Evolutionary conservation across 1,140 invertebrate species (phyloP).

Genomic region (Drosophila bocqueti): DNA sequence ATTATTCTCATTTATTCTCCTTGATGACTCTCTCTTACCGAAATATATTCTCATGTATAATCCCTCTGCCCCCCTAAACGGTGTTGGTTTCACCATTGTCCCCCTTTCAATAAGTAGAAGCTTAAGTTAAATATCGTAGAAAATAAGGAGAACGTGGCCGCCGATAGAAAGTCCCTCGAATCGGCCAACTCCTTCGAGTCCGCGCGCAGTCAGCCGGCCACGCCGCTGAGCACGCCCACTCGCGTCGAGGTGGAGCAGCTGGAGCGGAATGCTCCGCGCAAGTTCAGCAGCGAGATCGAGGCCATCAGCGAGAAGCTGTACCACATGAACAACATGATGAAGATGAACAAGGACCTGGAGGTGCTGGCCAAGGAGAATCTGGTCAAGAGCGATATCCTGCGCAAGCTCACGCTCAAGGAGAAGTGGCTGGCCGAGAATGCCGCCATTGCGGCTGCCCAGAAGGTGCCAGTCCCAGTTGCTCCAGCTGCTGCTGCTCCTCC

Average conservation of each 20-base stretch:
- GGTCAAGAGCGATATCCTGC: constrained; percentile 83
- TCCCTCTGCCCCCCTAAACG: constrained; percentile 38
- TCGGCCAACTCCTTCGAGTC: constrained; percentile 75
- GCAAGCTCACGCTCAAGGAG: constrained; percentile 81
- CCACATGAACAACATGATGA: constrained; percentile 79
- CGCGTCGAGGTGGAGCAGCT: constrained; percentile 78
- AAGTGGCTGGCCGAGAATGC: constrained; percentile 83
- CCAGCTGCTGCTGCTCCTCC: neutral
- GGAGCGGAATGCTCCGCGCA: constrained; percentile 69
- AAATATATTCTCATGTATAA: constrained; percentile 49
- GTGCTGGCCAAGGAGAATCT: constrained; percentile 81
- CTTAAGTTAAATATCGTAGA: constrained; percentile 41
- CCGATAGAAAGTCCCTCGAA: constrained; percentile 47
- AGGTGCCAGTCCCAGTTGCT: neutral
- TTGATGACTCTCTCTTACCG: constrained; percentile 44
- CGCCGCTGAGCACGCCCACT: constrained; percentile 54
- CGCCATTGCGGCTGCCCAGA: constrained; percentile 57
- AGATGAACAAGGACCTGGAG: constrained; percentile 84
- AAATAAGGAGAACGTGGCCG: constrained; percentile 68
- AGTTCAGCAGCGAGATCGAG: constrained; percentile 80
- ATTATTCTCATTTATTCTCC: constrained; percentile 69
- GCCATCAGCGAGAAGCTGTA: constrained; percentile 83
- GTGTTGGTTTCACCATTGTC: constrained; percentile 68
- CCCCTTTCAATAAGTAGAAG: constrained; percentile 36
- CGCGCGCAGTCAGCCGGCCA: constrained; percentile 58